Base-by-base conservation (phyloP, 2,113 vertebrate genomes). In the Oryzias melastigma region DNA sequence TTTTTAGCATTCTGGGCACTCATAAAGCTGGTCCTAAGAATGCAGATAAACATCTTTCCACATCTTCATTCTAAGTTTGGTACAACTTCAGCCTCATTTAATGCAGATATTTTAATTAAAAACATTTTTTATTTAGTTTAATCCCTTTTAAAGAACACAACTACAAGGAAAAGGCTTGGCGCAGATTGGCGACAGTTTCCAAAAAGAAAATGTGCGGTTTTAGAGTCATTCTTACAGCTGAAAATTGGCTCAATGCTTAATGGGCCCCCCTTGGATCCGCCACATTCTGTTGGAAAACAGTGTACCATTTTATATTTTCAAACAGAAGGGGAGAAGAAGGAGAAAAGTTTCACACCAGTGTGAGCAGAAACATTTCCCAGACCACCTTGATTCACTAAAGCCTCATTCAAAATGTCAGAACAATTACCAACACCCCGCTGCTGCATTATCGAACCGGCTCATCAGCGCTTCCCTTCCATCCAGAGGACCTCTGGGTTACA, bases 341-440 rank as follows among this genome's bases (percentile, higher is more conserved):
- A 43, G 49, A 61, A 59, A 71, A 52, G 59, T 58, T 70, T 66
- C 59, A 50, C 68, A 52, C 22, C 22, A 18, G 19, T 20, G 45
- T 7, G 4, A 52, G 58, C 41, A 50, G 35, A 61, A 70, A 62
- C 52, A 71, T 81, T 76, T 80, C 54, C 52, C 42, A 19, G 19
- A 43, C 24, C 3, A 43, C 60, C 56, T 52, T 6, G 1, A 61
- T 53, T 51, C 64, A 17, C 71, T 58, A 45, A 50, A 54, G 53
- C 49, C 16, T 54, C 58, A 75, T 73, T 77, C 78, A 83, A 25
- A 15, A 70, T 61, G 52, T 48, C 47, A 45, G 53, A 54, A 88
- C 76, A 87, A 82, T 75, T 55, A 12, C 49, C 6, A 27, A 63
- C 67, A 76, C 84, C 85, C 75, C 69, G 80, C 83, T 85, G 82